Base-by-base conservation (phyloP, 1,140 invertebrate genomes). In the Drosophila cardini region DNA sequence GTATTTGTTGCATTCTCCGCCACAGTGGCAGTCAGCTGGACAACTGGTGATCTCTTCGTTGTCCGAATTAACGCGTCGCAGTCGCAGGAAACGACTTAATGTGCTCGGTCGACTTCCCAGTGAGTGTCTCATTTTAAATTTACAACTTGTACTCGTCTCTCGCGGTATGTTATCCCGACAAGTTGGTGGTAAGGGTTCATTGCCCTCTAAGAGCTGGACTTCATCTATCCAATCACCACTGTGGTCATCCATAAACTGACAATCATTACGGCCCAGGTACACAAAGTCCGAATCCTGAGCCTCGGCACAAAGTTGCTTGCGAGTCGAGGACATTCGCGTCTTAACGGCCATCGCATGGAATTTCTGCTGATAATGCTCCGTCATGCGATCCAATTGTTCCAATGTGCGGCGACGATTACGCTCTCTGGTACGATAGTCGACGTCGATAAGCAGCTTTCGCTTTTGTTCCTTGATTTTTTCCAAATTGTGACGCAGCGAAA, bases 321-420 rank as follows among this genome's bases (percentile, higher is more conserved):
- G 26, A 6, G 50, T 73, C 1, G 83, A 69, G 1, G 52, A 10
- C 10, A 52, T 6, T 4, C 78, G 32, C 2, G 67, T 42, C 36
- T 78, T 72, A 4, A 68, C 11, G 0, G 82, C 72, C 78, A 87
- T 45, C 5, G 53, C 61, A 16, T 61, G 76, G n/a, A 86, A 89
- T 1, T 65, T 42, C 3, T 58, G 15, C 15, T 30, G 42, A 46
- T 73, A 79, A 5, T 40, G 9, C 7, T 64, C 68, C 8, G 68
- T 71, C 48, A 83, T 46, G 0, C 64, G 58, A 11, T 86, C 68
- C 42, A 86, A 53, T 4, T 86, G 68, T 1, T 73, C 18, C 4
- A 83, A n/a, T 3, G 72, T 34, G 1, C 53, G 53, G 11, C 26
- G 68, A 2, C 30, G 53, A 2, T n/a, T 68, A 6, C 9, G n/a